These are phyloP conservation scores for Nothocercus nigrocapillus DNA, from an alignment of 2,113 vertebrate genomes.

Conservation along the genomic window DNA sequence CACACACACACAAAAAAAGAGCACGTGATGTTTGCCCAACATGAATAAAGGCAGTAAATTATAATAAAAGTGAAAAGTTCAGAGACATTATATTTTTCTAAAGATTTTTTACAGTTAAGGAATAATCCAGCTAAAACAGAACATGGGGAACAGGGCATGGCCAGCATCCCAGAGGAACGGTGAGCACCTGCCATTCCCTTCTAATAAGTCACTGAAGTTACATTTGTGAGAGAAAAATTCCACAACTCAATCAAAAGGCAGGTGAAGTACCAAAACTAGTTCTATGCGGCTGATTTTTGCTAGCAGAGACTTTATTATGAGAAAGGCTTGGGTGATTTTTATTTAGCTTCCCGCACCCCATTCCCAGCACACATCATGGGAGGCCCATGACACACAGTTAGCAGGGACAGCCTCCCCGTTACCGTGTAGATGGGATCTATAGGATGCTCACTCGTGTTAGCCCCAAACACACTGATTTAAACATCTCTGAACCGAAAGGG, in stretches of 20 bases:
- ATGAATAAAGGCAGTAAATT: background rate
- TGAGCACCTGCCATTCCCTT: background rate
- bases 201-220: background rate
- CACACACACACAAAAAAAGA: too few species aligned
- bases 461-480: background rate
- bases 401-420: background rate
- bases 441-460: background rate
- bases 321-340: background rate
- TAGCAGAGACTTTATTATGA: background rate
- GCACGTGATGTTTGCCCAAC: background rate
- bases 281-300: background rate
- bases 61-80: background rate
- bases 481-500: background rate
- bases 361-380: rapidly evolving
- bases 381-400: background rate
- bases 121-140: background rate
- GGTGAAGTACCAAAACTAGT: background rate
- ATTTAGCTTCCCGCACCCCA: background rate
- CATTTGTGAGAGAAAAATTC: background rate
- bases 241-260: background rate
- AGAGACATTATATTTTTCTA: background rate
- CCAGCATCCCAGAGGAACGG: background rate
- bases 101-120: background rate
- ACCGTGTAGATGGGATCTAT: background rate
- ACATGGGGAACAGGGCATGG: background rate